These are phyloP conservation scores for Calyptommatus sinebrachiatus DNA, from an alignment of 2,113 vertebrate species.

Conservation along the genomic window DNA sequence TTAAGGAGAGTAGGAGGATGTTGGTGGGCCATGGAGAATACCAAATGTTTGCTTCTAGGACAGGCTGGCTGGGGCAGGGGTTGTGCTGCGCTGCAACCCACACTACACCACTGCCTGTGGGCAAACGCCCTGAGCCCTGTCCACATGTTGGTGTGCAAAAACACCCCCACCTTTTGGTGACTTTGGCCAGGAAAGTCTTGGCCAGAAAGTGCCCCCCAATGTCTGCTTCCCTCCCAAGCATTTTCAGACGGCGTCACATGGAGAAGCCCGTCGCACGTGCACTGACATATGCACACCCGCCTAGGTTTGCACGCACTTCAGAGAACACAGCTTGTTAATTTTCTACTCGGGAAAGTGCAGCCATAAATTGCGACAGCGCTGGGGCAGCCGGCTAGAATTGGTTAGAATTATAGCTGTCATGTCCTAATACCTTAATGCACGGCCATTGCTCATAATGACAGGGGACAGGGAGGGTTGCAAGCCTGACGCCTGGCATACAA, in stretches of 20 bases:
- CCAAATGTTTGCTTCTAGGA: too few species aligned
- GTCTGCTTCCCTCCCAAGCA: too few species aligned
- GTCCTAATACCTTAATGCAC: constrained; percentile 74
- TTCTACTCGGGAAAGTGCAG: constrained; percentile 46
- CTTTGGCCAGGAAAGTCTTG: too few species aligned
- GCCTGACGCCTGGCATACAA: constrained; percentile 10
- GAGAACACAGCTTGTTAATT: constrained; percentile 31
- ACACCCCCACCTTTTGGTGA: background rate
- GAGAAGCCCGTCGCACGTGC: background rate
- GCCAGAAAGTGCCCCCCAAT: too few species aligned
- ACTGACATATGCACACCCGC: background rate
- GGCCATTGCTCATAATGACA: constrained; percentile 64
- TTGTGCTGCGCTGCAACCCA: too few species aligned
- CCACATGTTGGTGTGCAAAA: too few species aligned
- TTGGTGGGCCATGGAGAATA: too few species aligned
- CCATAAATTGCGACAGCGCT: constrained; percentile 39
- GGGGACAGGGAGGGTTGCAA: constrained; percentile 39
- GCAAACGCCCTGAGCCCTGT: too few species aligned
- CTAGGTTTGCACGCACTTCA: background rate
- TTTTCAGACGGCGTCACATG: background rate
- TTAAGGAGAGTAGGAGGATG: too few species aligned
- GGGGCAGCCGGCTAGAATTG: constrained; percentile 39
- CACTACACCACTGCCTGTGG: too few species aligned
- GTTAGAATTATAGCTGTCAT: constrained; percentile 51
- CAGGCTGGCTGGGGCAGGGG: too few species aligned